Percentiles rank a stretch among this genome's conserved stretches.
These are phyloP conservation scores for Eustalomyia histrio DNA, from an alignment of 2,888 invertebrate genomes.

Conservation along the genomic window DNA sequence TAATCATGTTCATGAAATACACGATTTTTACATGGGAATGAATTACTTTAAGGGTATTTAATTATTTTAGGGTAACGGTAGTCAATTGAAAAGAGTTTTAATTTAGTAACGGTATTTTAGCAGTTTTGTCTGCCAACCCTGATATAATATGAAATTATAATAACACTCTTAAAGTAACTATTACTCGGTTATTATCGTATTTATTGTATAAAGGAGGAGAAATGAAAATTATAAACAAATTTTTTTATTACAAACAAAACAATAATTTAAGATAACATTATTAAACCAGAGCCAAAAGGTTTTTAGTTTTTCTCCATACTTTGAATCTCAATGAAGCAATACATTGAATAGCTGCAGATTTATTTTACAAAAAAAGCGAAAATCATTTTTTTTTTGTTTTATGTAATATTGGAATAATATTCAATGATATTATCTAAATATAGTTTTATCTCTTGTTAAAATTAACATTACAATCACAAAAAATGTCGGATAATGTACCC, in stretches of 20 bases:
- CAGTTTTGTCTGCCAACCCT: no score
- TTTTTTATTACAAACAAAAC: conserved; percentile 44
- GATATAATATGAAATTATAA: conserved; percentile 12
- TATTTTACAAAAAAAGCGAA: conserved; percentile 1
- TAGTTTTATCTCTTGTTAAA: conserved; percentile 6
- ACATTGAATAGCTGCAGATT: conserved; percentile 12
- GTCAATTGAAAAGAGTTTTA: no score
- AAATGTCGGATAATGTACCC: conserved; percentile 70
- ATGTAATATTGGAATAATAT: background rate
- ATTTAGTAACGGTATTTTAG: no score
- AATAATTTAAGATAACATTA: conserved; percentile 46
- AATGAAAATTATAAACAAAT: conserved; percentile 48
- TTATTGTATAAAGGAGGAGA: conserved; percentile 22
- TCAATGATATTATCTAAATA: background rate
- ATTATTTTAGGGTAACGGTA: no score
- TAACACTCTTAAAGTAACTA: conserved; percentile 14
- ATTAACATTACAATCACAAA: conserved; percentile 10
- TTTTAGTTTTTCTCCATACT: conserved; percentile 61
- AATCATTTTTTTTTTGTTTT: background rate
- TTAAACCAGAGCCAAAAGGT: conserved; percentile 17
- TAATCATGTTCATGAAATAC: no score
- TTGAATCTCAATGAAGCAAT: conserved; percentile 53
- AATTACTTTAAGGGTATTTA: no score
- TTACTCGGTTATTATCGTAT: conserved; percentile 41
- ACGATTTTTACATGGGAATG: no score